These are phyloP conservation scores for Cantharis rufa DNA, from an alignment of 2,888 invertebrate genomes.

Conservation along the genomic window DNA sequence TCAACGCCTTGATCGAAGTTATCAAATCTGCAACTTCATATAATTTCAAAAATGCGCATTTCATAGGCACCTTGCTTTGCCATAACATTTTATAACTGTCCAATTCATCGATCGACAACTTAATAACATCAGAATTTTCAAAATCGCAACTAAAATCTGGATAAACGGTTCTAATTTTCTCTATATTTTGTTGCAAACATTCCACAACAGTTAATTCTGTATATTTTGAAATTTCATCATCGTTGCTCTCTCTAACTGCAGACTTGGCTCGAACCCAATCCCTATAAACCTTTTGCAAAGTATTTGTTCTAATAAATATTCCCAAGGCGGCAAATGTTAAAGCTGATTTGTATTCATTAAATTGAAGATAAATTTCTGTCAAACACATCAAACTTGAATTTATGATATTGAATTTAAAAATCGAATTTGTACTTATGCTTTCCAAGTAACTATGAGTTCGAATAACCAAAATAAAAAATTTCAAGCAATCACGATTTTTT, in stretches of 20 bases:
- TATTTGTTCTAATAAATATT: constrained; percentile 28
- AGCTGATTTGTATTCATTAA: constrained; percentile 27
- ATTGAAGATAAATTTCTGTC: constrained; percentile 24
- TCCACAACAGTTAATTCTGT: constrained; percentile 34
- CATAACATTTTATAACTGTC: constrained; percentile 40
- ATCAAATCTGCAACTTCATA: constrained; percentile 33
- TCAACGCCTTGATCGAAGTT: constrained; percentile 33
- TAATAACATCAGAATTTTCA: constrained; percentile 25
- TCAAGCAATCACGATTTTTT: constrained; percentile 7
- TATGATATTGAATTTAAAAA: constrained; percentile 10
- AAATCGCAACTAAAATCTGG: constrained; percentile 18
- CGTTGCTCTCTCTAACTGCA: constrained; percentile 24
- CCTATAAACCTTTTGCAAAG: constrained; percentile 22
- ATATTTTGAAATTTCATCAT: constrained; percentile 31
- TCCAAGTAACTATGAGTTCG: constrained; percentile 1
- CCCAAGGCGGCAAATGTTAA: constrained; percentile 37
- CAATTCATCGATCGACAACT: constrained; percentile 41
- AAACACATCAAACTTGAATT: constrained; percentile 27
- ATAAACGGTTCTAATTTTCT: constrained; percentile 26
- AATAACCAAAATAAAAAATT: constrained; percentile 17
- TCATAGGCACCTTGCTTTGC: constrained; percentile 43
- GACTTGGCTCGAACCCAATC: constrained; percentile 42
- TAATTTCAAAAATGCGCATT: constrained; percentile 38
- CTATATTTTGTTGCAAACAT: constrained; percentile 32
- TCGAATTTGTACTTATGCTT: background rate